Evolutionary conservation across 1,140 invertebrate genomes (phyloP).

Genomic region (Agraylea sexmaculata): DNA sequence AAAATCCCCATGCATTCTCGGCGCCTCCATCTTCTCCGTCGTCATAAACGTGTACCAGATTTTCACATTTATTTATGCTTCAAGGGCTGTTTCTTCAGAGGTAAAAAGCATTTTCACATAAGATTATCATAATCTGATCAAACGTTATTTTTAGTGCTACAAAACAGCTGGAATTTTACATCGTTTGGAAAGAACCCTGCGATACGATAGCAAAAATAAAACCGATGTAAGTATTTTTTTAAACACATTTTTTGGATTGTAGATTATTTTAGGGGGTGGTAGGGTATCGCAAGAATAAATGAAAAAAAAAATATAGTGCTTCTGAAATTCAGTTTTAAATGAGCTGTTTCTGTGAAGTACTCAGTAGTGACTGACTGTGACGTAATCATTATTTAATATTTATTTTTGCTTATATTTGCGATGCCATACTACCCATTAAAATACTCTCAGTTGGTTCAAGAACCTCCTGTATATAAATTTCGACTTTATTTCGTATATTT

Average conservation of each 20-base stretch:
- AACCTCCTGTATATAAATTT: slow-evolving; percentile 3
- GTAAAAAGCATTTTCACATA: slow-evolving; percentile 10
- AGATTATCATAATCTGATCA: no score
- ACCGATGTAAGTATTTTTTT: slow-evolving; percentile 13
- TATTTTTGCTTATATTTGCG: no score
- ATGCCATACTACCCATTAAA: no score
- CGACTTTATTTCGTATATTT: background rate
- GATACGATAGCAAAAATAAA: slow-evolving; percentile 11
- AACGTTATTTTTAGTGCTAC: slow-evolving; percentile 12
- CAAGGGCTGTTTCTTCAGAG: slow-evolving; percentile 8
- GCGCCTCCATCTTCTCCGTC: slow-evolving; percentile 5
- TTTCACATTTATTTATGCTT: slow-evolving; percentile 2
- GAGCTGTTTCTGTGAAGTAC: no score
- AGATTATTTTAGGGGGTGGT: no score
- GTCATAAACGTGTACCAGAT: slow-evolving; percentile 11
- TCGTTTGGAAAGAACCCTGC: slow-evolving; percentile 9
- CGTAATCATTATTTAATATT: no score
- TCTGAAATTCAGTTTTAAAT: no score
- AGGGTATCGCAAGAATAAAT: no score
- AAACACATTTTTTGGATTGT: no score
- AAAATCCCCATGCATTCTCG: background rate
- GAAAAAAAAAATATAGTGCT: no score
- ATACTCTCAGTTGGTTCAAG: no score
- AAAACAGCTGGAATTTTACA: slow-evolving; percentile 14
- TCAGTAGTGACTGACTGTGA: no score